Percentiles rank a stretch among this genome's conserved stretches.
Conservation (phyloP, 1,140 invertebrate genomes). For the Muscidifurax raptorellus region DNA sequence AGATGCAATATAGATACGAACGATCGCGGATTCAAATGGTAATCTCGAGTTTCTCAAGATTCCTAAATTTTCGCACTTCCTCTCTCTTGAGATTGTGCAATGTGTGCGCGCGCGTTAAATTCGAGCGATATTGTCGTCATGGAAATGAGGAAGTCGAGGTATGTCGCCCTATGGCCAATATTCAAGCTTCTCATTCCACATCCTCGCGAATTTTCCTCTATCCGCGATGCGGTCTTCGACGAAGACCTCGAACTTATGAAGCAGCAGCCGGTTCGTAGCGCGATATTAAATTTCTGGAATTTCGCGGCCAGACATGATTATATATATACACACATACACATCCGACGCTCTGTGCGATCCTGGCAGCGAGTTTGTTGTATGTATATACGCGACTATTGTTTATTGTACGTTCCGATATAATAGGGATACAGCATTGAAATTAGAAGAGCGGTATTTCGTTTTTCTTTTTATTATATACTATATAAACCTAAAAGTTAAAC, state of each 20-base stretch:
- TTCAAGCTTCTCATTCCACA: too few relatives aligned
- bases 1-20: too few relatives aligned
- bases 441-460: not conserved
- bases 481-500: constrained; percentile 3
- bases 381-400: not conserved
- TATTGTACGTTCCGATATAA: too few relatives aligned
- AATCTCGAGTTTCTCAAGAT: not conserved
- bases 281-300: constrained; percentile 77
- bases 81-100: too few relatives aligned
- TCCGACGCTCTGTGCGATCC: too few relatives aligned
- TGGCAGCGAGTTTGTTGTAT: not conserved
- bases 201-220: not conserved
- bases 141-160: constrained; percentile 54
- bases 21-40: constrained; percentile 2
- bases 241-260: not conserved
- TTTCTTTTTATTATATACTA: constrained; percentile 24
- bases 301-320: constrained; percentile 71
- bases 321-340: not conserved
- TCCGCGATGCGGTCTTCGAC: not conserved
- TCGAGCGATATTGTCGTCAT: constrained; percentile 32
- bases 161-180: constrained; percentile 51
- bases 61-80: too few relatives aligned
- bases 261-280: constrained; percentile 35
- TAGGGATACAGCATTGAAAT: too few relatives aligned
- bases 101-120: not conserved